Evolutionary conservation across 2,797 vertebrate species (phyloP).

Genomic region (Urocyon cinereoargenteus): DNA sequence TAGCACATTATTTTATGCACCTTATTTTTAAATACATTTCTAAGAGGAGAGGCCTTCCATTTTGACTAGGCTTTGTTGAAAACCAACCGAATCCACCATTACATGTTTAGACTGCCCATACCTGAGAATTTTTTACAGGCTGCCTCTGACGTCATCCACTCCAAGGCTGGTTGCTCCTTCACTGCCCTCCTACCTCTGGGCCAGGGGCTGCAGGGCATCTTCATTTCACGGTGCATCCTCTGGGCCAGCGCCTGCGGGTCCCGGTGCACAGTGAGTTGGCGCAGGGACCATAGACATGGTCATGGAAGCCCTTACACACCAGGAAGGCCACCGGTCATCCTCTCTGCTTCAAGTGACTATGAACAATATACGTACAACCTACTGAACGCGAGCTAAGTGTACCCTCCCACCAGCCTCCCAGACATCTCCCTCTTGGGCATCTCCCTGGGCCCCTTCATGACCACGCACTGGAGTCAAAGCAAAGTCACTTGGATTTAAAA

Average conservation of each 20-base stretch:
- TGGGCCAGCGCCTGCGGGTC: background rate
- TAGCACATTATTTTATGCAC: background rate
- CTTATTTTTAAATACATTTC: background rate
- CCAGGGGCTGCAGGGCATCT: fast-evolving
- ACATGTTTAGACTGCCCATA: background rate
- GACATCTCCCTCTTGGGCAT: background rate
- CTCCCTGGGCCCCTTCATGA: background rate
- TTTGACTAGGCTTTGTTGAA: background rate
- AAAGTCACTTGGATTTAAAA: background rate
- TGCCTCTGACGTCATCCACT: background rate
- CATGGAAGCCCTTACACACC: background rate
- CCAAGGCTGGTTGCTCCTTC: background rate
- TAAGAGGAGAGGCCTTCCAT: background rate
- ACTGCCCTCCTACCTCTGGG: too few species aligned
- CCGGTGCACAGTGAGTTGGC: background rate
- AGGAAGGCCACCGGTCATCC: background rate
- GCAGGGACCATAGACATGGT: too few species aligned
- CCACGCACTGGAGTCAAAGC: background rate
- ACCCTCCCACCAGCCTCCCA: too few species aligned
- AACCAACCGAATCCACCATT: background rate
- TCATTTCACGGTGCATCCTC: background rate
- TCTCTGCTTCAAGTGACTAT: too few species aligned
- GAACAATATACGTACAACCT: background rate
- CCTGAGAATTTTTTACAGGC: background rate
- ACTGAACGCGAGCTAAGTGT: background rate